Base-by-base conservation (phyloP, 2,888 invertebrate species). In the Hyppa rectilinea region DNA sequence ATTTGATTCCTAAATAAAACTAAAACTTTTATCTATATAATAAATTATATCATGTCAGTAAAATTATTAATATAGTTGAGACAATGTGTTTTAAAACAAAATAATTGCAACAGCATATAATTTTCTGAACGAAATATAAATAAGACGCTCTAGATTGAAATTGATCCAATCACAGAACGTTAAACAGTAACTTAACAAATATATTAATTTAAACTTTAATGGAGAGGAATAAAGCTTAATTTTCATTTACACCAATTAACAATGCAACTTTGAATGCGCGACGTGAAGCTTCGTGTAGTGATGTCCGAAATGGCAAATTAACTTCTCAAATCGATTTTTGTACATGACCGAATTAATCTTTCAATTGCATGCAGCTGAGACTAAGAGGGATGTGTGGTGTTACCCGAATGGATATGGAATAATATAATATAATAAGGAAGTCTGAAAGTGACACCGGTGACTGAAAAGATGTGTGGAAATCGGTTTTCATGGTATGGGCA, bases 231-330 rank as follows among this genome's bases (percentile, higher is more conserved):
- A 81, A 45, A 61, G 68, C 36, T 31, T 34, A 63, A 40, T 65
- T 71, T 76, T 10, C 4, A 12, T 36, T 29, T 2, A 52, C 4
- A 31, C 43, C 10, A 38, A 69, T 10, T 20, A 55, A 74, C 62
- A 66, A 61, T 76, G 73, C 80, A 80, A 71, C 76, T 80, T 76
- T 66, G 68, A 71, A 74, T 75, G 75, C 63, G 73, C 70, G 66
- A 66, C 63, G 56, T 75, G 68, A 82, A 76, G 80, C 76, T 76
- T 82, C 10, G 31, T n/a, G 0, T 74, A 82, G 83, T 64, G 80
- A 59, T 73, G 76, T 17, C 2, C 12, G 10, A 45, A 59, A 26
- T 23, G 40, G 2, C 1, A 40, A 31, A 23, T 53, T 38, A 9
- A 0, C 29, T 7, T 4, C 20, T 6, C 2, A 0, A 47, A 61